phyloP scores from a whole-genome alignment of 2,113 vertebrate species.

The Ornithorhynchus anatinus region DNA sequence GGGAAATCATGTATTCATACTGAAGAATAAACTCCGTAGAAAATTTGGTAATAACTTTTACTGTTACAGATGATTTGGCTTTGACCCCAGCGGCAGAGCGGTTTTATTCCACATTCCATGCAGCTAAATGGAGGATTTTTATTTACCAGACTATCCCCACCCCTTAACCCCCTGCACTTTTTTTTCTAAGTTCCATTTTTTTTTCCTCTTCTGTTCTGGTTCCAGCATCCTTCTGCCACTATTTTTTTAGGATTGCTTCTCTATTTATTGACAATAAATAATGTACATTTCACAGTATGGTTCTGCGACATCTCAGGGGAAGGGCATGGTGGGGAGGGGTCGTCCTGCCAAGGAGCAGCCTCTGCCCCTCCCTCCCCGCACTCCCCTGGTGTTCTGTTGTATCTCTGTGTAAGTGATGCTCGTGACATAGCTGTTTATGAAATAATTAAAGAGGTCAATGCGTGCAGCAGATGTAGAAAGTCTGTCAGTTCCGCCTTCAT shows the following conservation, averaged over 20 bases:
- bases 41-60: slow-evolving; percentile 80
- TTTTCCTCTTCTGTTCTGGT: slow-evolving; percentile 23
- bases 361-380: not conserved
- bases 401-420: slow-evolving; percentile 87
- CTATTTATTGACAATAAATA: slow-evolving; percentile 86
- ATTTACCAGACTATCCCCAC: not conserved
- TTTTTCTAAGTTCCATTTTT: slow-evolving; percentile 17
- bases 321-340: not conserved
- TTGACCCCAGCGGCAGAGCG: slow-evolving; percentile 72
- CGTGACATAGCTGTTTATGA: slow-evolving; percentile 90
- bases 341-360: not conserved
- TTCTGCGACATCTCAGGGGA: slow-evolving; percentile 69
- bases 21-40: slow-evolving; percentile 80
- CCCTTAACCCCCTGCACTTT: slow-evolving; percentile 9
- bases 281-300: slow-evolving; percentile 83
- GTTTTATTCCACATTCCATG: slow-evolving; percentile 87
- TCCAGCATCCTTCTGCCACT: slow-evolving; percentile 55
- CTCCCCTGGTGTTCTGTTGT: slow-evolving; percentile 70
- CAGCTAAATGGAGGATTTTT: slow-evolving; percentile 67
- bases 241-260: slow-evolving; percentile 78
- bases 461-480: slow-evolving; percentile 94
- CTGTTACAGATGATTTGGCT: slow-evolving; percentile 85
- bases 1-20: slow-evolving; percentile 89
- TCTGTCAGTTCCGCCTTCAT: slow-evolving; percentile 85
- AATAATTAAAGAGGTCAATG: slow-evolving; percentile 87